Percentiles rank a stretch among this genome's conserved stretches.
phyloP scores from a whole-genome alignment of 2,888 invertebrate species.

The Chaitophorus viminalis region DNA sequence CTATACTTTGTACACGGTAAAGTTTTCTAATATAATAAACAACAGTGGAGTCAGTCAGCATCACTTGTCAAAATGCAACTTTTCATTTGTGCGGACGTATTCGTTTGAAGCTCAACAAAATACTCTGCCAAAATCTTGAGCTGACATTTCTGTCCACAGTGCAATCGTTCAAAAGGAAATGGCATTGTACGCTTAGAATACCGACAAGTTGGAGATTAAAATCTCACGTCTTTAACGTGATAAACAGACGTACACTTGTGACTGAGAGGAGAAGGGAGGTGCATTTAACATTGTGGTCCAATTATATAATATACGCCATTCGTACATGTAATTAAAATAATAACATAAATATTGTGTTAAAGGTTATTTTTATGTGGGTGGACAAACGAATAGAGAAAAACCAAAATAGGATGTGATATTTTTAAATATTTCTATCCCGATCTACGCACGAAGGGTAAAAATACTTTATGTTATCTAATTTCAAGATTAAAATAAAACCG shows the following conservation, averaged over 20 bases:
- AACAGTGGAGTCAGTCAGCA: background rate
- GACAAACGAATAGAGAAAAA: too few relatives aligned
- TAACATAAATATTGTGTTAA: too few relatives aligned
- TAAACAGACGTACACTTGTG: background rate
- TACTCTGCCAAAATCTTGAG: conserved; percentile 2
- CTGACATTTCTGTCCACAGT: background rate
- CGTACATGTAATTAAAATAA: too few relatives aligned
- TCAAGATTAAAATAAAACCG: too few relatives aligned
- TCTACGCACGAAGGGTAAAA: too few relatives aligned
- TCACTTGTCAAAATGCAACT: conserved; percentile 23
- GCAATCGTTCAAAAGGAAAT: background rate
- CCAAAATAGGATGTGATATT: too few relatives aligned
- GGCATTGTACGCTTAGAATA: background rate
- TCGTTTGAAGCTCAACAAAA: background rate
- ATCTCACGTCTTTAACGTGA: background rate
- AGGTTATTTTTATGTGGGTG: too few relatives aligned
- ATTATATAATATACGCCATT: too few relatives aligned
- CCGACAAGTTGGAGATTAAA: background rate
- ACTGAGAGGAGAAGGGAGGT: too few relatives aligned
- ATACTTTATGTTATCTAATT: too few relatives aligned
- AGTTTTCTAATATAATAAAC: conserved; percentile 53
- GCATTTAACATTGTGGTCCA: too few relatives aligned
- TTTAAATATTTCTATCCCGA: too few relatives aligned
- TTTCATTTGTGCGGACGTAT: background rate
- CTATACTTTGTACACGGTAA: conserved; percentile 4